Base-by-base conservation (phyloP, 2,888 invertebrate genomes). In the Icerya purchasi region DNA sequence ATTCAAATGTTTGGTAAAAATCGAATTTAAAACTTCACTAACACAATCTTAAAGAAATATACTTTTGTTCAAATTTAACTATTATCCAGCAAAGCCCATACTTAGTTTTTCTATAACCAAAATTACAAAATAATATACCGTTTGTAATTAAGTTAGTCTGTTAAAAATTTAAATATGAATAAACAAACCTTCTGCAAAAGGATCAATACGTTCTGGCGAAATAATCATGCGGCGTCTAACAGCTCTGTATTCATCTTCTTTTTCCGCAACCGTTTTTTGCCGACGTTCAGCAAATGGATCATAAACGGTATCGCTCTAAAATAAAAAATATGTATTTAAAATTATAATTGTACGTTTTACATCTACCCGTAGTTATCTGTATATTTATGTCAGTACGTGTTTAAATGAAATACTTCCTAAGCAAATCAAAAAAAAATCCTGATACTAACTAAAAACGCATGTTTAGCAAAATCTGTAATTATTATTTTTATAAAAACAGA, bases 151-250 rank as follows among this genome's bases (percentile, higher is more conserved):
- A 50, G 50, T 50, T 14, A 50, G n/a, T n/a, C n/a, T n/a, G n/a
- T n/a, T n/a, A 50, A 50, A 50, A n/a, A n/a, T n/a, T n/a, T n/a
- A n/a, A 56, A n/a, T 49, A 25, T 21, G 51, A 52, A 19, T 22
- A 24, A 59, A 23, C 81, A 75, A 78, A 92, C 93, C 94, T 78
- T 94, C 92, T 69, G 93, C 91, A 78, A 99, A 99, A 49, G 93
- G 93, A 78, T 98, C 98, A 66, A 86, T 82, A 68, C 98, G 79
- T 70, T 93, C 96, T 1, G 98, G 98, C 2, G 98, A 98, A 69
- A 98, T 93, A 64, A 86, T 86, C 80, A 89, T 84, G 72, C 86
- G 78, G 62, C 91, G 79, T 66, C 91, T 78, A 67, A 87, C 85
- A 68, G 86, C 86, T 60, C 90, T 80, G 70, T 98, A 98, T 70